Evolutionary conservation across 2,797 vertebrate species (phyloP), one percentile per base, ranked within the genome.

Genomic region (Falco peregrinus): DNA sequence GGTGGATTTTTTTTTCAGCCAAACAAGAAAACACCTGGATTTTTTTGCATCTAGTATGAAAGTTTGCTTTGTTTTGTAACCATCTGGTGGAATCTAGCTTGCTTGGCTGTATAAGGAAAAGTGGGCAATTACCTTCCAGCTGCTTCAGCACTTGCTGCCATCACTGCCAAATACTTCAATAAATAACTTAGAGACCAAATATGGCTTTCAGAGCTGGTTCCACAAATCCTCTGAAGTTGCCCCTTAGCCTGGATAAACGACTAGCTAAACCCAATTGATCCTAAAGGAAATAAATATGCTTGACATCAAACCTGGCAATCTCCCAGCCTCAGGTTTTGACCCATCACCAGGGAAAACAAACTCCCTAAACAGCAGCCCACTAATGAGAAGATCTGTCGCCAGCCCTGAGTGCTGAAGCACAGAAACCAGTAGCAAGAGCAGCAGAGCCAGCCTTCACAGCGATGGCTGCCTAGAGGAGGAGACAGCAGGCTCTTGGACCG

Each of bases 261-360:
- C 75, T 77, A 71, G 43, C 57, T 87, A 71, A 94, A 89, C 29
- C 35, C 39, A 93, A 8, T 47, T 17, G 3, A 91, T 92, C 35
- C 61, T 95, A 79, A 89, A 81, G 73, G 92, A 94, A 95, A 94
- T 95, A 95, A 95, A 92, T 93, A 85, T 13, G 65, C 67, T 79
- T 89, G 76, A 92, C 68, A 81, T 94, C 65, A 91, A 87, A 75
- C 41, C 75, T 92, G 94, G 90, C 81, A 54, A 53, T 77, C 87
- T 94, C 65, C 79, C 90, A 96, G 47, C 13, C 37, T 65, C 82
- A 75, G 81, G 75, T 84, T 96, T 90, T 97, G 94, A 90, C 96
- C 47, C 54, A 70, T 68, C 71, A 83, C 95, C 94, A 95, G 82
- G 50, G 39, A 86, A 96, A 97, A 94, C 61, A 96, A 92, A 81